These are phyloP conservation scores for Metaphire vulgaris DNA, from an alignment of 1,140 invertebrate species.

Conservation along the genomic window DNA sequence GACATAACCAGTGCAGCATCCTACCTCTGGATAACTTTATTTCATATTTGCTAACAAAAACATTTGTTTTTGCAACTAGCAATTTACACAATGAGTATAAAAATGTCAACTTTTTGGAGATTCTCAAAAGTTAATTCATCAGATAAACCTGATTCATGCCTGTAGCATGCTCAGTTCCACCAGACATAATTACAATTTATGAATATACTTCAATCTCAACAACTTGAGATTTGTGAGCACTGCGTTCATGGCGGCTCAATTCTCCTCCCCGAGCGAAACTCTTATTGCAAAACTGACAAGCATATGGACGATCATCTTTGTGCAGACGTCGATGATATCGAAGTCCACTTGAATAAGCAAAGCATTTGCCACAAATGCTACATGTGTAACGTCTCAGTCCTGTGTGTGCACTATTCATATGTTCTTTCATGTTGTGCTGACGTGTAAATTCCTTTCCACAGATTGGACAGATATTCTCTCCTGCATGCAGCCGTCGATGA, in stretches of 20 bases:
- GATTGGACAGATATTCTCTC: background rate
- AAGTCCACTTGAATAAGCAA: constrained; percentile 15
- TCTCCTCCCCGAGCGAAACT: background rate
- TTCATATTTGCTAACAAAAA: too few species aligned
- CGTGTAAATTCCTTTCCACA: constrained; percentile 20
- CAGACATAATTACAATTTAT: too few species aligned
- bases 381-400: constrained; percentile 2
- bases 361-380: constrained; percentile 7
- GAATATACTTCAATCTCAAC: background rate
- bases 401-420: constrained; percentile 4
- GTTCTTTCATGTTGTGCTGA: constrained; percentile 22
- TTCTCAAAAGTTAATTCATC: too few species aligned
- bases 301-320: background rate
- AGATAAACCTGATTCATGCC: too few species aligned
- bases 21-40: too few species aligned
- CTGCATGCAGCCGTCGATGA: constrained; percentile 9
- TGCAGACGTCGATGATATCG: constrained; percentile 14
- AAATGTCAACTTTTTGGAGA: too few species aligned
- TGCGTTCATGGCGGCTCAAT: background rate
- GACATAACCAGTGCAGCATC: too few species aligned
- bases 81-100: too few species aligned
- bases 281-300: background rate
- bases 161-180: too few species aligned
- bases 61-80: too few species aligned
- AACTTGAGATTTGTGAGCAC: background rate